phyloP scores from a whole-genome alignment of 2,888 invertebrate genomes.

The Pristionchus maxplancki region DNA sequence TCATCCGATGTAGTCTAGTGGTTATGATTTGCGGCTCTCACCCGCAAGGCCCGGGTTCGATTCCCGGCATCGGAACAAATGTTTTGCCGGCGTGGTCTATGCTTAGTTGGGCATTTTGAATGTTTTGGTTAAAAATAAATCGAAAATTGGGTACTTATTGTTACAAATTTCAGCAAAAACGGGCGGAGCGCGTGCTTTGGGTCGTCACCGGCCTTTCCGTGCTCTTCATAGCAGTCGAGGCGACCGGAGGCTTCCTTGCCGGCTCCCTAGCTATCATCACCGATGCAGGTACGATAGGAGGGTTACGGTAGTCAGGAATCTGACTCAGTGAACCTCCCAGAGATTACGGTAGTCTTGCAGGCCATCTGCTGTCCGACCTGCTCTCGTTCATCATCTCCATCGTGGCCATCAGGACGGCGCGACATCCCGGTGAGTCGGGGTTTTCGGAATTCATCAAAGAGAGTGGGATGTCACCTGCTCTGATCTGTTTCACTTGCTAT shows the following conservation, averaged over 20 bases:
- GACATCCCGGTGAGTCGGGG: constrained; percentile 83
- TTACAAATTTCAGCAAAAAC: constrained; percentile 59
- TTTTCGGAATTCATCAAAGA: too few species aligned
- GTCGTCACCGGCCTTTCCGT: constrained; percentile 66
- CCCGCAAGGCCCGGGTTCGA: constrained; percentile 71
- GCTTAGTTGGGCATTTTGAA: not conserved
- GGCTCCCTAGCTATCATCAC: constrained; percentile 90
- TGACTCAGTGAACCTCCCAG: not conserved
- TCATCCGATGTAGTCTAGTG: constrained; percentile 64
- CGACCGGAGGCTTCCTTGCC: constrained; percentile 80
- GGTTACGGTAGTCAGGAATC: not conserved
- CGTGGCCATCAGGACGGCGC: constrained; percentile 90
- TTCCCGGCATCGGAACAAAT: constrained; percentile 62
- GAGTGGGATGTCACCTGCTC: too few species aligned
- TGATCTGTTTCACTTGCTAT: too few species aligned
- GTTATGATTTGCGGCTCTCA: constrained; percentile 69
- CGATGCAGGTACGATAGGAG: constrained; percentile 80
- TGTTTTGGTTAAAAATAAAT: not conserved
- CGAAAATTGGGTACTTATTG: not conserved
- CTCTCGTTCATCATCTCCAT: constrained; percentile 98
- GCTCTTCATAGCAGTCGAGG: constrained; percentile 65
- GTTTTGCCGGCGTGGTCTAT: not conserved
- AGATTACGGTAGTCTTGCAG: constrained; percentile 82
- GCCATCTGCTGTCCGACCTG: constrained; percentile 96
- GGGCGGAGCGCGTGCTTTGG: constrained; percentile 69